Base-by-base conservation (phyloP, 2,888 invertebrate species). In the Gerris lacustris region DNA sequence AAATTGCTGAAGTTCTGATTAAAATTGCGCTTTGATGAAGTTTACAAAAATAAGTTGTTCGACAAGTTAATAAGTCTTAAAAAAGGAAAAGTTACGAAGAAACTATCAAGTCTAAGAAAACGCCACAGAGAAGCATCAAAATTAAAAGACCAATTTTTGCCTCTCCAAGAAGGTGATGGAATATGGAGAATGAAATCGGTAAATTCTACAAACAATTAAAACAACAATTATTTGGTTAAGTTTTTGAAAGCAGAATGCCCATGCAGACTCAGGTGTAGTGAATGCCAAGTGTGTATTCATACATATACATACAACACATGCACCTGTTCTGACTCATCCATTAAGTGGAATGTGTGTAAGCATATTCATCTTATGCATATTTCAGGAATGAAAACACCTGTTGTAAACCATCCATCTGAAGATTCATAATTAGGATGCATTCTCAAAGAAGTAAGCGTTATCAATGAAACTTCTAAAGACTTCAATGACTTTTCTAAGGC, bases 71-170 rank as follows among this genome's bases (percentile, higher is more conserved):
- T 76, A 44, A 69, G 70, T n/a, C 44, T 74, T 47, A 66, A 75
- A 45, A 76, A 76, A 81, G 76, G 76, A n/a, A 77, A 76, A 73
- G 67, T 76, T 44, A 72, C 67, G 44, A 43, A 67, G 44, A 70
- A 70, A 70, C 44, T 68, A 6, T 31, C 31, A 15, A 15, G 45
- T 44, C 64, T 47, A 11, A 55, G 67, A 44, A n/a, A 68, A 44
- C 11, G 63, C 18, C 5, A 55, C 5, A 55, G 15, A 11, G 55
- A 11, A 11, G 2, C 2, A 11, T 11, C 5, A 2, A 55, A 55
- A 5, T 2, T 31, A 31, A 31, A 4, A 31, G 31, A 31, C 4
- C 1, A 31, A n/a, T n/a, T 31, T 31, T 55, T 9, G 9, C 2
- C 55, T 11, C 11, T 11, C 9, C 9, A 55, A 55, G 55, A 55